phyloP scores from a whole-genome alignment of 2,797 vertebrate genomes.

The Tachyglossus aculeatus region DNA sequence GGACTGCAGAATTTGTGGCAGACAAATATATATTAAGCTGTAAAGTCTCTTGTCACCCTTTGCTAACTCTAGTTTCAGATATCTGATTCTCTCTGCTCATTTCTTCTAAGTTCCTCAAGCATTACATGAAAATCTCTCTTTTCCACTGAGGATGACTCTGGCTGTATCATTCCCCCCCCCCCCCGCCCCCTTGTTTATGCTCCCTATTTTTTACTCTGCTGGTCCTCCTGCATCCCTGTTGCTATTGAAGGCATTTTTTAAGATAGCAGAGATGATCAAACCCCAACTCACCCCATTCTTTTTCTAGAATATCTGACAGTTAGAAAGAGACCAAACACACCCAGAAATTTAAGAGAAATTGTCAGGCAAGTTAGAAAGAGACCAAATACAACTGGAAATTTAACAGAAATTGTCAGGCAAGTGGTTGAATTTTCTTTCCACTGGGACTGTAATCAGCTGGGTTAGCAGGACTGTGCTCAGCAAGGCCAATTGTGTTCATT shows the following conservation, averaged over 20 bases:
- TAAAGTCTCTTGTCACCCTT: neutral
- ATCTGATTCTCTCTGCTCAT: neutral
- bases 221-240: neutral
- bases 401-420: no score
- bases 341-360: neutral
- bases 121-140: neutral
- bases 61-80: neutral
- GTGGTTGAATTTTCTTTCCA: constrained; percentile 19
- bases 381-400: no score
- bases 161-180: neutral
- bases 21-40: no score
- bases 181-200: no score
- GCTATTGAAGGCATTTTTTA: neutral
- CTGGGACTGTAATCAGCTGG: neutral
- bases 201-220: neutral
- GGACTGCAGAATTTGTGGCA: no score
- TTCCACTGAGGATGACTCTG: neutral
- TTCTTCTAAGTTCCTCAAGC: neutral
- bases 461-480: constrained; percentile 12
- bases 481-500: neutral
- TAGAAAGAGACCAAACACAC: neutral
- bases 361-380: neutral
- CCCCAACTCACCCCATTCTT: no score
- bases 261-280: constrained; percentile 3
- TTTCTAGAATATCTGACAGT: no score